A percentile compares a stretch with the other conserved stretches of the same genome.
Evolutionary conservation across 2,797 vertebrate species (phyloP).

Genomic region (Anisognathus igniventris): DNA sequence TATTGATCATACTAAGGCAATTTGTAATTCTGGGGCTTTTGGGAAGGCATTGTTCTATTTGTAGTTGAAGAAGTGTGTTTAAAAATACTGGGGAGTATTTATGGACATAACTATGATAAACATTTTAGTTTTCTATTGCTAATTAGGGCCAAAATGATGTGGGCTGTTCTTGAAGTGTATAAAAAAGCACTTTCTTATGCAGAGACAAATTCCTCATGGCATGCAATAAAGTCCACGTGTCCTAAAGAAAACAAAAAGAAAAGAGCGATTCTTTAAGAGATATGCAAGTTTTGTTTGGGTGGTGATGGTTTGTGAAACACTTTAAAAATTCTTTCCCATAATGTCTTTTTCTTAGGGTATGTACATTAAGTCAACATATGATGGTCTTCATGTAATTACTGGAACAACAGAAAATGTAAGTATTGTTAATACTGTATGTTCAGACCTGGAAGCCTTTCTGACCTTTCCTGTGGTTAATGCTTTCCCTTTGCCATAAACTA

Average conservation of each 20-base stretch:
- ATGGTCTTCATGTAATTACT: conserved; percentile 98
- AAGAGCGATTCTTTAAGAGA: conserved; percentile 19
- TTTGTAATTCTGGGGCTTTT: neutral
- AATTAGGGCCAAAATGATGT: neutral
- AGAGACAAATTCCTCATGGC: conserved; percentile 2
- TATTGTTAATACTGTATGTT: conserved; percentile 67
- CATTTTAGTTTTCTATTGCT: neutral
- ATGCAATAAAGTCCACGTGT: neutral
- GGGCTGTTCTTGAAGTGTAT: neutral
- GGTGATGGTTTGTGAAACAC: conserved; percentile 55
- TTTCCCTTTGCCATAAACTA: conserved; percentile 38
- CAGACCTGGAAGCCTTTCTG: conserved; percentile 53
- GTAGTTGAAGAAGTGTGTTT: neutral
- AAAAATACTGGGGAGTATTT: neutral
- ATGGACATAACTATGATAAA: neutral
- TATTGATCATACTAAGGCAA: neutral
- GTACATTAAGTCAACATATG: conserved; percentile 99
- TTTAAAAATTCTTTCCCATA: conserved; percentile 74
- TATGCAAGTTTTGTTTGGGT: conserved; percentile 61
- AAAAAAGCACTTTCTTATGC: neutral
- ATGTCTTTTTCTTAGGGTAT: conserved; percentile 88
- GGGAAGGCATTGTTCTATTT: neutral
- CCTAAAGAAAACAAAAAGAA: neutral
- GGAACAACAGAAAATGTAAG: conserved; percentile 99
- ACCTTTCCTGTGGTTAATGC: conserved; percentile 58